Conservation (phyloP, 2,113 vertebrate genomes). For the Siniperca chuatsi region DNA sequence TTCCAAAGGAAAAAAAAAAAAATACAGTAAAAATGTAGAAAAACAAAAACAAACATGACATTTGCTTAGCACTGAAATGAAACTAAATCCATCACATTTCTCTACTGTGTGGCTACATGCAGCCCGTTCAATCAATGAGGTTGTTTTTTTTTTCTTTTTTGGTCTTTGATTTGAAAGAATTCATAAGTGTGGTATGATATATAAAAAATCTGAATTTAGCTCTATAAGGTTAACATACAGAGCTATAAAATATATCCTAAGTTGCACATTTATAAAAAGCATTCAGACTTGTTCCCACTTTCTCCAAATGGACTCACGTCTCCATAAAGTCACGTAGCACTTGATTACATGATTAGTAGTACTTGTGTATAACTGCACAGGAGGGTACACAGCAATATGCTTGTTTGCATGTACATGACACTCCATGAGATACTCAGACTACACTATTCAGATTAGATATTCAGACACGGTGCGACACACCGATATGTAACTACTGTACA, state of each 20-base stretch:
- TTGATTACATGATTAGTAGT: constrained; percentile 56
- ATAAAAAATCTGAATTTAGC: constrained; percentile 63
- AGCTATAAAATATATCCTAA: constrained; percentile 74
- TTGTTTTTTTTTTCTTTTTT: constrained; percentile 4
- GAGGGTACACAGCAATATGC: constrained; percentile 57
- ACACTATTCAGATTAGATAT: constrained; percentile 74
- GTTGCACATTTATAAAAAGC: constrained; percentile 72
- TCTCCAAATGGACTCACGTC: constrained; percentile 21
- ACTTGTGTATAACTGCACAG: constrained; percentile 54
- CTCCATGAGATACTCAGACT: constrained; percentile 70
- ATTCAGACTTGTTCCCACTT: constrained; percentile 54
- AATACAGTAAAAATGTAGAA: constrained; percentile 33
- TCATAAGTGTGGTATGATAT: constrained; percentile 37
- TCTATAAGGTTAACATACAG: constrained; percentile 62
- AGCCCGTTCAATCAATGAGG: constrained; percentile 25
- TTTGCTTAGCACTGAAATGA: constrained; percentile 46
- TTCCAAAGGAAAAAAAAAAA: constrained; percentile 35
- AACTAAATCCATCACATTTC: constrained; percentile 39
- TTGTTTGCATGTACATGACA: constrained; percentile 55
- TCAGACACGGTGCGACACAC: constrained; percentile 51
- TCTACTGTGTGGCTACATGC: constrained; percentile 22
- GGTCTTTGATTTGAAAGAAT: constrained; percentile 60
- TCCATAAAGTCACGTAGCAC: constrained; percentile 51
- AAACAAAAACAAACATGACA: constrained; percentile 31
- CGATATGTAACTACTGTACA: constrained; percentile 73